phyloP scores from a whole-genome alignment of 2,797 vertebrate species.

The Bryconaethiops microstoma region DNA sequence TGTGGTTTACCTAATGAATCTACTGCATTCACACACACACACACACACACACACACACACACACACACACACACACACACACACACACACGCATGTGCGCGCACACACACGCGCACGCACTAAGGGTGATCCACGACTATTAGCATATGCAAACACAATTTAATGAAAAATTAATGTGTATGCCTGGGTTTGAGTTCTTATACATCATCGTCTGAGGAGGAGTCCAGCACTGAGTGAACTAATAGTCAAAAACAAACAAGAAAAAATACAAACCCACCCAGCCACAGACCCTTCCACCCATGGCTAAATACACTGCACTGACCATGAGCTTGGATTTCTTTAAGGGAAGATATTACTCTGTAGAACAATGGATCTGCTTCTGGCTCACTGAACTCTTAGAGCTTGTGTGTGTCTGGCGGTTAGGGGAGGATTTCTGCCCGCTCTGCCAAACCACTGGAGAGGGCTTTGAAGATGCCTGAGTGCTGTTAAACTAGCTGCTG shows the following conservation, averaged over 20 bases:
- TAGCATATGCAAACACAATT: slow-evolving; percentile 41
- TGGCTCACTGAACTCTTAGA: not conserved
- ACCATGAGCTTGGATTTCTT: not conserved
- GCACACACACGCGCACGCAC: too few species aligned
- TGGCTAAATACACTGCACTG: not conserved
- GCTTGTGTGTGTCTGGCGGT: slow-evolving; percentile 9
- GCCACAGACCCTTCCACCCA: not conserved
- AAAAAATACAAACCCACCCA: not conserved
- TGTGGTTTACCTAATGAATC: slow-evolving; percentile 34
- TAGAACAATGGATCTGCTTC: slow-evolving; percentile 13
- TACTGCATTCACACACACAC: slow-evolving; percentile 13
- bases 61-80: too few species aligned
- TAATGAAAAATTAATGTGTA: slow-evolving; percentile 20
- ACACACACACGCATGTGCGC: too few species aligned
- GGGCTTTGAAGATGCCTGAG: slow-evolving; percentile 5
- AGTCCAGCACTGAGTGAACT: not conserved
- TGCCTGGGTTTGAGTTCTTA: slow-evolving; percentile 4
- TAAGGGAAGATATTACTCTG: not conserved
- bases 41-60: slow-evolving; percentile 1
- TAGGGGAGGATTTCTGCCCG: not conserved
- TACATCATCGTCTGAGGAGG: not conserved
- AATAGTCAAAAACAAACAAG: not conserved
- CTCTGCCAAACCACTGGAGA: slow-evolving; percentile 7
- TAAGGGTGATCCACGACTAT: slow-evolving; percentile 42
- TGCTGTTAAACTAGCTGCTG: slow-evolving; percentile 7